Percentiles rank a stretch among this genome's conserved stretches.
Conservation (phyloP, 2,113 vertebrate genomes). For the Peucedramus taeniatus region DNA sequence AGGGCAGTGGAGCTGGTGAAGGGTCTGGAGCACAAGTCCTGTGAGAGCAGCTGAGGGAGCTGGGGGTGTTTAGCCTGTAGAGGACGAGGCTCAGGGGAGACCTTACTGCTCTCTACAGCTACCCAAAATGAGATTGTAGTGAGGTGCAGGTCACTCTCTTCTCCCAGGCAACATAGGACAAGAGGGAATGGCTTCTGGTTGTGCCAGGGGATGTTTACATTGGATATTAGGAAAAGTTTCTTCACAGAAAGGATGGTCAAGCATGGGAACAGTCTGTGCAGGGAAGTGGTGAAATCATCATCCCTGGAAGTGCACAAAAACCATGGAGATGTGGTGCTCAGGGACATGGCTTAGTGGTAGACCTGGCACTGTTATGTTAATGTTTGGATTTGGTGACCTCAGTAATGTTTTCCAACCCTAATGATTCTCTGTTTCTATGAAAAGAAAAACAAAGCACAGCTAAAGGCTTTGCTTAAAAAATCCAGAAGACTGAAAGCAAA, state of each 20-base stretch:
- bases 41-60: background rate
- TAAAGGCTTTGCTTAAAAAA: background rate
- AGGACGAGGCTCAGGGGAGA: background rate
- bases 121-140: background rate
- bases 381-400: background rate
- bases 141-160: background rate
- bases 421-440: background rate
- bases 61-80: background rate
- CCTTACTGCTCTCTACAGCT: background rate
- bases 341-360: background rate
- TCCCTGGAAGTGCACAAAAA: background rate
- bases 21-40: background rate
- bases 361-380: background rate
- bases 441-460: background rate
- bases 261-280: background rate
- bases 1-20: rapidly evolving
- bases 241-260: background rate
- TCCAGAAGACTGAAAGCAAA: background rate
- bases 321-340: background rate
- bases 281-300: background rate
- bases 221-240: background rate
- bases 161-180: background rate
- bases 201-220: background rate
- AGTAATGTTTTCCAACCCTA: background rate
- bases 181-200: background rate